These are phyloP conservation scores for Mormyrops boulengeri DNA, from an alignment of 2,797 vertebrate species.

Conservation along the genomic window DNA sequence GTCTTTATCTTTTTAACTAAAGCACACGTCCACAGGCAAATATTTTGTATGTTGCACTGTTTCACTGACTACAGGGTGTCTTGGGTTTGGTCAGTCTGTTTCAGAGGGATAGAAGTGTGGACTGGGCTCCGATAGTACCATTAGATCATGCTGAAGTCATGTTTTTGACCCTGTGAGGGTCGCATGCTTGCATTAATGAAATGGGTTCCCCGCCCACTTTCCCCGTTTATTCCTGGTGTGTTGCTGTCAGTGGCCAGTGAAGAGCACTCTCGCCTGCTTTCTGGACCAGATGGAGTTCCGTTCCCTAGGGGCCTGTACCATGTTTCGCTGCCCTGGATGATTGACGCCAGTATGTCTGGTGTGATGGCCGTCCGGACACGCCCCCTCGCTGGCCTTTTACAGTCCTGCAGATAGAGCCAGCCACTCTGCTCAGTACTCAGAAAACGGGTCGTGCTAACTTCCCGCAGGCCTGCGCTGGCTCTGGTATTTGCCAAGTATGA, in stretches of 20 bases:
- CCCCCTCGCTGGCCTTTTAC: slow-evolving; percentile 18
- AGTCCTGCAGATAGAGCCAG: not conserved
- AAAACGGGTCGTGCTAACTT: not conserved
- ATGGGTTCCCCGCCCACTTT: not conserved
- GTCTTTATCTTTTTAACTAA: not conserved
- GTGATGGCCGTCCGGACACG: slow-evolving; percentile 23
- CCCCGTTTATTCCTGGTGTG: not conserved
- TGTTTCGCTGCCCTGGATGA: slow-evolving; percentile 32
- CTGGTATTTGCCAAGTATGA: not conserved
- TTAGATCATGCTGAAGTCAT: slow-evolving; percentile 28
- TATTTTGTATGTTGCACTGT: not conserved
- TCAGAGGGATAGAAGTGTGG: not conserved
- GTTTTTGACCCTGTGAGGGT: not conserved
- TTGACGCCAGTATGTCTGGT: slow-evolving; percentile 37
- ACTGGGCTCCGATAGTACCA: slow-evolving; percentile 16
- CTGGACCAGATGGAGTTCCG: too few species aligned
- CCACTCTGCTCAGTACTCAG: not conserved
- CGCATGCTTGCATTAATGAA: not conserved
- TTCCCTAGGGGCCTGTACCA: slow-evolving; percentile 23
- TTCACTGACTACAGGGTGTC: not conserved
- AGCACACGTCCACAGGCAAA: not conserved
- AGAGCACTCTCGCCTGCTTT: not conserved
- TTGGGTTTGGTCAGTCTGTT: slow-evolving; percentile 23
- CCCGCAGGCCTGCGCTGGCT: not conserved
- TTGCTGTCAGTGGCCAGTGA: not conserved